Conservation (phyloP, 1,140 invertebrate genomes). For the Trachymyrmex septentrionalis region DNA sequence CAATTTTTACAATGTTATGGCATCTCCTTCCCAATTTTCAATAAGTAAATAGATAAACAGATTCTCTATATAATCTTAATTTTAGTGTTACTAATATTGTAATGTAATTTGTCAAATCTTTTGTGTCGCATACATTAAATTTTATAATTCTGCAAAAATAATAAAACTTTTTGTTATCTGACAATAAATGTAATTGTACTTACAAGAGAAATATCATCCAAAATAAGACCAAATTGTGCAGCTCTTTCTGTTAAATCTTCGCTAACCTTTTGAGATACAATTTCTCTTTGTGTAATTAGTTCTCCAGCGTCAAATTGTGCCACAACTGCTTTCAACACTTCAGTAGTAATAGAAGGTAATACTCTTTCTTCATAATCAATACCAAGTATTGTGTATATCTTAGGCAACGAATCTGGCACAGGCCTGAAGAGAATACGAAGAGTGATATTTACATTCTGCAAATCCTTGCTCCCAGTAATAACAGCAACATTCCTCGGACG, state of each 20-base stretch:
- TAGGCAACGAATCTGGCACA: conserved; percentile 94
- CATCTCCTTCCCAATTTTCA: too few species aligned
- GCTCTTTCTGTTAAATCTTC: conserved; percentile 98
- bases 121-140: too few species aligned
- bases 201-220: conserved; percentile 99
- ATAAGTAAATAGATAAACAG: too few species aligned
- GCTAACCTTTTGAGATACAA: conserved; percentile 98
- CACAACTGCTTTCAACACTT: conserved; percentile 99
- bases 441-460: conserved; percentile 99
- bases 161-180: too few species aligned
- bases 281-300: conserved; percentile 99
- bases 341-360: conserved; percentile 99
- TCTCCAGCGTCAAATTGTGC: conserved; percentile 99
- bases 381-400: conserved; percentile 98
- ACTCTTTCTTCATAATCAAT: conserved; percentile 99
- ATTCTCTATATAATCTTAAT: too few species aligned
- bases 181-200: conserved; percentile 76
- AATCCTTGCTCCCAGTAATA: conserved; percentile 99
- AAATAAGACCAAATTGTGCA: conserved; percentile 97
- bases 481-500: conserved; percentile 98
- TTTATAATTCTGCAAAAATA: too few species aligned
- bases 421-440: conserved; percentile 99
- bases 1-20: too few species aligned
- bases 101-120: too few species aligned
- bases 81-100: too few species aligned